Percentiles rank a stretch among this genome's conserved stretches.
Conservation (phyloP, 2,888 invertebrate species). For the Synanthedon myopaeformis region DNA sequence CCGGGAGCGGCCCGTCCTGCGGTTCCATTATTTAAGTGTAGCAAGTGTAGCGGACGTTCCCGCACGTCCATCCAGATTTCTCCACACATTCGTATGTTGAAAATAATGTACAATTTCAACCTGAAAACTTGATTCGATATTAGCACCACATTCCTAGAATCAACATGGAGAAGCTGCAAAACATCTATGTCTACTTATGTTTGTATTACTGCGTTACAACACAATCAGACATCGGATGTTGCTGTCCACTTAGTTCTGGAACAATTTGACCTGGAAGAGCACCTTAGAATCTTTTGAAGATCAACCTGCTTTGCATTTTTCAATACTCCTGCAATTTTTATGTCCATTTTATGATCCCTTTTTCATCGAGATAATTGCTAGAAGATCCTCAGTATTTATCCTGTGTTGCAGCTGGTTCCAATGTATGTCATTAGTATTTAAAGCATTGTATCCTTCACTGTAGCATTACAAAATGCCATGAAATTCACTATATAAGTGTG, state of each 20-base stretch:
- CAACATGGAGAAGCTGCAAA: slow-evolving; percentile 17
- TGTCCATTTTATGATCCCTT: too few relatives aligned
- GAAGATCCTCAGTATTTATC: neutral
- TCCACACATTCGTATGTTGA: slow-evolving; percentile 28
- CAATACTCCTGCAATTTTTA: neutral
- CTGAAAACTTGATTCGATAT: slow-evolving; percentile 69
- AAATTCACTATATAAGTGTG: too few relatives aligned
- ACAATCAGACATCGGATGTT: neutral
- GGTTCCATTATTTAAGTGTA: slow-evolving; percentile 12
- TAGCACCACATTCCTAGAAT: slow-evolving; percentile 46
- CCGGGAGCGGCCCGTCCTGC: slow-evolving; percentile 46
- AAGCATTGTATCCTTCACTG: too few relatives aligned
- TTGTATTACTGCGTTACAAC: neutral
- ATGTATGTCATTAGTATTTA: neutral
- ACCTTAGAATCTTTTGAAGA: neutral
- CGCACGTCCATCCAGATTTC: slow-evolving; percentile 15
- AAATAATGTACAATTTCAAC: slow-evolving; percentile 42
- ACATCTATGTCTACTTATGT: neutral
- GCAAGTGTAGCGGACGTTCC: slow-evolving; percentile 10
- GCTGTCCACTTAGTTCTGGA: neutral
- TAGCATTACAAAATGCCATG: too few relatives aligned
- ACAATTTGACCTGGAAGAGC: neutral
- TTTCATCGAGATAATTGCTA: too few relatives aligned
- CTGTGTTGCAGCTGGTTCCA: neutral
- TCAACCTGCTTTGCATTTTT: neutral